Conservation (phyloP, 2,113 vertebrate species). For the Raja brachyura region DNA sequence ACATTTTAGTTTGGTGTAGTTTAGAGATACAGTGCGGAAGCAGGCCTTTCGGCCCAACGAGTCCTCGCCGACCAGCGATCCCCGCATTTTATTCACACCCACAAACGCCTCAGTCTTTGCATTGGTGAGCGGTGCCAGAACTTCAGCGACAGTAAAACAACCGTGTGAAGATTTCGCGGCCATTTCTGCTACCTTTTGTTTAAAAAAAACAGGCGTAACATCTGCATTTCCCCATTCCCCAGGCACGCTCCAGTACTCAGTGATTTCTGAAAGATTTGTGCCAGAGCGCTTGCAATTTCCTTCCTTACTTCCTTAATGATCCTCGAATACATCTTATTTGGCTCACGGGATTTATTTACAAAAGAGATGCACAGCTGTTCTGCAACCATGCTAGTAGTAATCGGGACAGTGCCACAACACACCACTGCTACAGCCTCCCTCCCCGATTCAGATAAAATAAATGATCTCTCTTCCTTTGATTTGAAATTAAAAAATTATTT, state of each 20-base stretch:
- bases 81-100: not conserved
- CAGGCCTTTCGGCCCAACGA: too few relatives aligned
- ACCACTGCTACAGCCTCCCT: not conserved
- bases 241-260: not conserved
- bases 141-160: not conserved
- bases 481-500: not conserved
- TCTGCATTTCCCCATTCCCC: constrained; percentile 12
- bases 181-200: not conserved
- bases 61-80: too few relatives aligned
- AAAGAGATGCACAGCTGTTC: constrained; percentile 5
- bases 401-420: not conserved
- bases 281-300: not conserved
- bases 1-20: too few relatives aligned
- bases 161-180: not conserved
- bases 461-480: not conserved
- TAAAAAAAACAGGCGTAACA: not conserved
- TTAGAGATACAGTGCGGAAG: too few relatives aligned
- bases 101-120: not conserved
- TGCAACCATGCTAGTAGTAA: not conserved
- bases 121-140: not conserved
- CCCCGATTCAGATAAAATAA: not conserved
- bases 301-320: not conserved
- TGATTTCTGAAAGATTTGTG: constrained; percentile 13
- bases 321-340: not conserved
- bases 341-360: constrained; percentile 3